Conservation (phyloP, 1,140 invertebrate genomes). For the Platyura marginata region DNA sequence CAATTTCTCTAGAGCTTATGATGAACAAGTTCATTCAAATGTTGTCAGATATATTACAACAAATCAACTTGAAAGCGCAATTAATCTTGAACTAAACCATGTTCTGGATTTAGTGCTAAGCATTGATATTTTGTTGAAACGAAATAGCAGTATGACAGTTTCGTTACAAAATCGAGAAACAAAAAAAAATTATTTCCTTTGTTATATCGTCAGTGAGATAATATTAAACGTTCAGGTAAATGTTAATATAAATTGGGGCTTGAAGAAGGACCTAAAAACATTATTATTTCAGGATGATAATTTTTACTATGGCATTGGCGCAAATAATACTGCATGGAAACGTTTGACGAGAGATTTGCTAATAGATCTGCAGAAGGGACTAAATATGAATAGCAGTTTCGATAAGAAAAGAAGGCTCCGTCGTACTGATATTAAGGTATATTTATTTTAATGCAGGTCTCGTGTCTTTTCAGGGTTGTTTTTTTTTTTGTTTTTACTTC, state of each 20-base stretch:
- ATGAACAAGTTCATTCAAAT: conserved; percentile 26
- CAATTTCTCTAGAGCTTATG: conserved; percentile 37
- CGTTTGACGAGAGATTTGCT: conserved; percentile 72
- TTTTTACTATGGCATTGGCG: conserved; percentile 75
- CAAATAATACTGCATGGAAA: conserved; percentile 44
- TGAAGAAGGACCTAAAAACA: too few relatives aligned
- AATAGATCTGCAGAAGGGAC: conserved; percentile 82
- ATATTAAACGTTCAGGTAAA: conserved; percentile 52
- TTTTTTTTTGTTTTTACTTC: too few relatives aligned
- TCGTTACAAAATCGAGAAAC: conserved; percentile 58
- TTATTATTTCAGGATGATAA: conserved; percentile 46
- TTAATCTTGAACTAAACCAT: conserved; percentile 50
- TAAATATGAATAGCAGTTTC: conserved; percentile 38
- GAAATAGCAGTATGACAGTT: conserved; percentile 65
- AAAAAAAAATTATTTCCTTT: conserved; percentile 55
- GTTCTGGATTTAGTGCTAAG: conserved; percentile 58
- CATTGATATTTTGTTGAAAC: conserved; percentile 48
- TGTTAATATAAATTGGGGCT: too few relatives aligned
- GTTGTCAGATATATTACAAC: conserved; percentile 53
- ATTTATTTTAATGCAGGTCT: too few relatives aligned
- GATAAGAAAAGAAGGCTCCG: conserved; percentile 50
- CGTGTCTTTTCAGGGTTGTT: too few relatives aligned
- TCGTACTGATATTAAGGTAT: conserved; percentile 51
- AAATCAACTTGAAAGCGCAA: conserved; percentile 45
- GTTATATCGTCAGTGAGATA: conserved; percentile 61